These are phyloP conservation scores for Florisuga fusca DNA, from an alignment of 2,797 vertebrate species.

Conservation along the genomic window DNA sequence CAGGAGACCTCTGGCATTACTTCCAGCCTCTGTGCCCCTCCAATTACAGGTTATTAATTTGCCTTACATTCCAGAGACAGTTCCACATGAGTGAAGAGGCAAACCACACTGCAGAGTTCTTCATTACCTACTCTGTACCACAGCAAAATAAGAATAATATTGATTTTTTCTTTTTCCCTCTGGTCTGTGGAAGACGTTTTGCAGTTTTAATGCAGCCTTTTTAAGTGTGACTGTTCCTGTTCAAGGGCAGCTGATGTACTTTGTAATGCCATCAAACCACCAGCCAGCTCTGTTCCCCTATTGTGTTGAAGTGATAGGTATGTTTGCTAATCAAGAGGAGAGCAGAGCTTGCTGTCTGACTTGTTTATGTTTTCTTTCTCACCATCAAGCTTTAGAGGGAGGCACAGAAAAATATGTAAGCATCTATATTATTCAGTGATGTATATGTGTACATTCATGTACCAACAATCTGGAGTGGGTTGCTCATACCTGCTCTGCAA, in stretches of 20 bases:
- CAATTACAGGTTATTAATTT: slow-evolving; percentile 69
- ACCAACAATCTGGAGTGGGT: background rate
- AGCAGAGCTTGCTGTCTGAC: slow-evolving; percentile 72
- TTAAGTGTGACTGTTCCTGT: slow-evolving; percentile 41
- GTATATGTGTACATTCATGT: background rate
- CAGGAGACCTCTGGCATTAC: slow-evolving; percentile 40
- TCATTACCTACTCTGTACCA: slow-evolving; percentile 50
- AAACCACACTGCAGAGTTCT: background rate
- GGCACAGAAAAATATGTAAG: slow-evolving; percentile 54
- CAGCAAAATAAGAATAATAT: slow-evolving; percentile 44
- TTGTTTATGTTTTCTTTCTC: slow-evolving; percentile 73
- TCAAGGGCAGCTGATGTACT: slow-evolving; percentile 66
- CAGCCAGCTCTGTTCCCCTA: slow-evolving; percentile 56
- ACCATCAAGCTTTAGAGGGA: slow-evolving; percentile 62
- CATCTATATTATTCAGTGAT: slow-evolving; percentile 52
- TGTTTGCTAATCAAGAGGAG: slow-evolving; percentile 72
- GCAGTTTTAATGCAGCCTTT: slow-evolving; percentile 63
- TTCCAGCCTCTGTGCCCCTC: slow-evolving; percentile 18
- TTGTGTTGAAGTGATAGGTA: slow-evolving; percentile 69
- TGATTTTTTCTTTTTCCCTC: background rate
- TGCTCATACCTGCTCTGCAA: background rate
- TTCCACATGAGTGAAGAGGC: slow-evolving; percentile 60
- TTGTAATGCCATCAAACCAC: slow-evolving; percentile 61
- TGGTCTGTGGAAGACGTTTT: slow-evolving; percentile 55
- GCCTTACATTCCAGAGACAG: slow-evolving; percentile 40